A percentile compares a stretch with the other conserved stretches of the same genome.
phyloP scores from a whole-genome alignment of 2,113 vertebrate genomes.

The Gopherus evgoodei region DNA sequence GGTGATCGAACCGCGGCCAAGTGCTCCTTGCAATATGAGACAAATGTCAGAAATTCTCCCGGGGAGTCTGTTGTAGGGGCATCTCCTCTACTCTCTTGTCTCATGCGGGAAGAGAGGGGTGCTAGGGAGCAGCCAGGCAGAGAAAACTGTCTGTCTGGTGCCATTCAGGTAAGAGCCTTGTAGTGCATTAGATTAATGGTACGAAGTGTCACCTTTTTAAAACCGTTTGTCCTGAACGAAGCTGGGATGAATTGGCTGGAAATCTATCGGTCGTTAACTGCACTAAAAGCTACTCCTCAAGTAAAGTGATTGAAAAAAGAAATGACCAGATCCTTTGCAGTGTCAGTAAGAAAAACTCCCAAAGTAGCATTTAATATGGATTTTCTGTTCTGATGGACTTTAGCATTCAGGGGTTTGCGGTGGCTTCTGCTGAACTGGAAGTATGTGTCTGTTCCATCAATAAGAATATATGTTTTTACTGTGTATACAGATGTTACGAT shows the following conservation, averaged over 20 bases:
- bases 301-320: neutral
- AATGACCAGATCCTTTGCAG: neutral
- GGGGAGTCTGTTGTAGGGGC: neutral
- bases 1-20: neutral
- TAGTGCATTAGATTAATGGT: neutral
- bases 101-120: neutral
- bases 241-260: neutral
- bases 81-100: neutral
- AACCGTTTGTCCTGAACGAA: fast-evolving
- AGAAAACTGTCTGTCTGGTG: neutral
- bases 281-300: neutral
- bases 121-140: neutral
- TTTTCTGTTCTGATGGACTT: neutral
- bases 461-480: fast-evolving
- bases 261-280: too few species aligned
- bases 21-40: slow-evolving; percentile 34
- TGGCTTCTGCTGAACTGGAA: neutral
- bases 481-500: fast-evolving
- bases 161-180: slow-evolving; percentile 55
- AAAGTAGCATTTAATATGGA: neutral
- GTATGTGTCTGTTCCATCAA: fast-evolving
- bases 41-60: neutral
- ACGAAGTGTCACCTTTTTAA: neutral
- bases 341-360: neutral
- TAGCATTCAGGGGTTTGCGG: neutral